These are phyloP conservation scores for Bombus vancouverensis DNA, from an alignment of 1,140 invertebrate species.

Conservation along the genomic window DNA sequence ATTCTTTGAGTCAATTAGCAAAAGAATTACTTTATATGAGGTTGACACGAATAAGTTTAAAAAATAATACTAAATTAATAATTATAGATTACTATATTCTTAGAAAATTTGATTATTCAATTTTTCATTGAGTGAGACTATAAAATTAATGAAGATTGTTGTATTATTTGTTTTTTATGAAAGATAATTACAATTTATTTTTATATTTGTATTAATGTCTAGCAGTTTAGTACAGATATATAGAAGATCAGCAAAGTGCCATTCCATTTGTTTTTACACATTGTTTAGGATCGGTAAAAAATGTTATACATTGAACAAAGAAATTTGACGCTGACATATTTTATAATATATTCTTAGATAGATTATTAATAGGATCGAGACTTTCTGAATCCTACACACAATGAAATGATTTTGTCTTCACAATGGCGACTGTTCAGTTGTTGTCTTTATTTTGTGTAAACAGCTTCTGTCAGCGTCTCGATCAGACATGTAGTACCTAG, in stretches of 20 bases:
- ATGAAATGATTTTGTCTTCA: constrained; percentile 70
- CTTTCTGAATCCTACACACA: constrained; percentile 69
- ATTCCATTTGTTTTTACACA: constrained; percentile 53
- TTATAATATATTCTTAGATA: constrained; percentile 62
- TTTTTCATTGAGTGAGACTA: neutral
- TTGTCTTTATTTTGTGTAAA: constrained; percentile 82
- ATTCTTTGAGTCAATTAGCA: neutral
- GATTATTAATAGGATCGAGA: constrained; percentile 67
- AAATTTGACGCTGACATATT: constrained; percentile 68
- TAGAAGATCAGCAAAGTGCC: constrained; percentile 51
- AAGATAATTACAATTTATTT: neutral
- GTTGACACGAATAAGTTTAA: neutral
- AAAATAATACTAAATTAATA: neutral
- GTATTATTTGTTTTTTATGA: neutral
- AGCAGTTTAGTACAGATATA: constrained; percentile 63
- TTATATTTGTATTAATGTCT: constrained; percentile 17
- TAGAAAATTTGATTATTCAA: neutral
- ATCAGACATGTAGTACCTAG: constrained; percentile 81
- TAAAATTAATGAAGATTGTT: neutral
- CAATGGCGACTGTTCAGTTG: constrained; percentile 80
- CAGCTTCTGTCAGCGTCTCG: constrained; percentile 80
- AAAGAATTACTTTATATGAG: neutral
- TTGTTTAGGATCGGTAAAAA: constrained; percentile 54
- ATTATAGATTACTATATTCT: neutral
- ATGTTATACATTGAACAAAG: constrained; percentile 56